Evolutionary conservation across 2,797 vertebrate species (phyloP).

Genomic region (Notolabrus celidotus): DNA sequence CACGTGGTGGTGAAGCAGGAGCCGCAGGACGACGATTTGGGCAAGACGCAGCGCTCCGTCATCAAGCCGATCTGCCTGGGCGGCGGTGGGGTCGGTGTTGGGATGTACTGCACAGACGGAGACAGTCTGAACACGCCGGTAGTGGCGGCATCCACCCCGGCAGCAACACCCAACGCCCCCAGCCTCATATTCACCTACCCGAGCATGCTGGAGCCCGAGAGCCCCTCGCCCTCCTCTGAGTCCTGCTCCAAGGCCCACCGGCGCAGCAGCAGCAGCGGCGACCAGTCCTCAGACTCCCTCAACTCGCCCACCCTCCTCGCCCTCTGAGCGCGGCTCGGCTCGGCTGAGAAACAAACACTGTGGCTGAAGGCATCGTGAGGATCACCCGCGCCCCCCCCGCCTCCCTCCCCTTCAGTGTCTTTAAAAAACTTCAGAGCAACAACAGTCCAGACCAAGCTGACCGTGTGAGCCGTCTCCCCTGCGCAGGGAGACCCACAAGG

Average conservation of each 20-base stretch:
- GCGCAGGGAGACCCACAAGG: slow-evolving; percentile 81
- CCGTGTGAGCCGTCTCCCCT: slow-evolving; percentile 68
- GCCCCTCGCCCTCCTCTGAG: slow-evolving; percentile 95
- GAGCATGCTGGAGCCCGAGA: slow-evolving; percentile 96
- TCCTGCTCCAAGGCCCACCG: slow-evolving; percentile 99
- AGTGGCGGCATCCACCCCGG: slow-evolving; percentile 95
- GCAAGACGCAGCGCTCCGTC: slow-evolving; percentile 93
- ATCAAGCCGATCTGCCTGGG: slow-evolving; percentile 99
- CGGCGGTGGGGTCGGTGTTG: slow-evolving; percentile 67
- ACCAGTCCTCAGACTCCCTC: slow-evolving; percentile 99
- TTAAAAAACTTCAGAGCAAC: slow-evolving; percentile 66
- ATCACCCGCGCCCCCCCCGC: slow-evolving; percentile 28
- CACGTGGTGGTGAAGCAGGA: slow-evolving; percentile 97
- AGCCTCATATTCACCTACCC: slow-evolving; percentile 99
- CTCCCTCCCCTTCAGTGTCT: slow-evolving; percentile 47
- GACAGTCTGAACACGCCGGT: slow-evolving; percentile 99
- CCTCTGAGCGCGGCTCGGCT: slow-evolving; percentile 84
- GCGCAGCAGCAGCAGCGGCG: slow-evolving; percentile 98
- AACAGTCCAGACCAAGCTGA: slow-evolving; percentile 74
- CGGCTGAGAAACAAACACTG: slow-evolving; percentile 66
- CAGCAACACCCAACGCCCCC: slow-evolving; percentile 92
- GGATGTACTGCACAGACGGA: slow-evolving; percentile 91
- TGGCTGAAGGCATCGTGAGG: slow-evolving; percentile 57
- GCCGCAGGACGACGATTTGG: slow-evolving; percentile 87
- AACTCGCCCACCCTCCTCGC: slow-evolving; percentile 98